These are phyloP conservation scores for Xylota sylvarum DNA, from an alignment of 2,888 invertebrate species.

Conservation along the genomic window DNA sequence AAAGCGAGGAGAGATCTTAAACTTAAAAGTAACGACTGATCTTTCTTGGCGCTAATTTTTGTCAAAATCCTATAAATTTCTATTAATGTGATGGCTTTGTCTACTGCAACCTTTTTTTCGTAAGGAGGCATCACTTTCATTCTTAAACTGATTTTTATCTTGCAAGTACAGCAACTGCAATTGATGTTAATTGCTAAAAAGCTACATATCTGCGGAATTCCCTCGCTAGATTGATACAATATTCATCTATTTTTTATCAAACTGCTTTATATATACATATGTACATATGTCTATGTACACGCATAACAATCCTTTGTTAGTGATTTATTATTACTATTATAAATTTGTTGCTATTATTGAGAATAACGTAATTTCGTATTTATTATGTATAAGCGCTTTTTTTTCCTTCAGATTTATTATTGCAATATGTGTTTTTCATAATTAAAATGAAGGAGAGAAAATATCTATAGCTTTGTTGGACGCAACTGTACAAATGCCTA, in stretches of 20 bases:
- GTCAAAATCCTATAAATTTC: no score
- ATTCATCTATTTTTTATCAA: background rate
- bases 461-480: background rate
- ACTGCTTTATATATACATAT: constrained; percentile 32
- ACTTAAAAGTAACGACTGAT: no score
- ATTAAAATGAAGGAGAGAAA: background rate
- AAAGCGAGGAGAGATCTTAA: no score
- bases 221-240: background rate
- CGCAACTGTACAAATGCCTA: constrained; percentile 8
- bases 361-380: background rate
- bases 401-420: background rate
- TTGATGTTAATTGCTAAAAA: background rate
- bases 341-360: background rate
- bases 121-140: background rate
- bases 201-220: constrained; percentile 5
- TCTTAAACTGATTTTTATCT: background rate
- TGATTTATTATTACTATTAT: constrained; percentile 6
- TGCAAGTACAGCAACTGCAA: background rate
- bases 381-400: background rate
- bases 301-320: background rate
- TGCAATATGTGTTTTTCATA: background rate
- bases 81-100: no score
- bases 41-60: no score
- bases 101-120: no score
- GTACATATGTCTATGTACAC: no score